Conservation (phyloP, 2,113 vertebrate species). For the Amphiprion percula region DNA sequence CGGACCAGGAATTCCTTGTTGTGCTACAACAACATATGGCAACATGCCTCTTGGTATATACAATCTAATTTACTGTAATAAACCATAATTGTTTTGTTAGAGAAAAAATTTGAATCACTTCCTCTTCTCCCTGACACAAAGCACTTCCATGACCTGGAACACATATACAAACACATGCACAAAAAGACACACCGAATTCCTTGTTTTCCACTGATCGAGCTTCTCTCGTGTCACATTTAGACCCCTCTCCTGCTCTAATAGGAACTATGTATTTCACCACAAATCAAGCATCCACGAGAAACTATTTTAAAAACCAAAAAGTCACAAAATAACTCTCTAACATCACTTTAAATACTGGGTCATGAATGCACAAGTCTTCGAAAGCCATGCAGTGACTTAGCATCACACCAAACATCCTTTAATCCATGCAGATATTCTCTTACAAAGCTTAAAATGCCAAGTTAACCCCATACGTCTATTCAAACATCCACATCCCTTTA, state of each 20-base stretch:
- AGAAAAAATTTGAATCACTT: conserved; percentile 63
- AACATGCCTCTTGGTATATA: conserved; percentile 44
- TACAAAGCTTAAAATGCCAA: conserved; percentile 25
- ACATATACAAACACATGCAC: not conserved
- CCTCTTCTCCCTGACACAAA: conserved; percentile 44
- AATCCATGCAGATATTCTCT: conserved; percentile 22
- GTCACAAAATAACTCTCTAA: not conserved
- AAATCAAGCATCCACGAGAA: conserved; percentile 1
- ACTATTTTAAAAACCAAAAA: conserved; percentile 16
- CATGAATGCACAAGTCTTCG: conserved; percentile 12
- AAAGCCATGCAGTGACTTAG: conserved; percentile 29
- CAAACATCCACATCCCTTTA: conserved; percentile 26
- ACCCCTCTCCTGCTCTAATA: conserved; percentile 10
- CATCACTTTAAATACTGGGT: conserved; percentile 15
- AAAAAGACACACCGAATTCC: not conserved
- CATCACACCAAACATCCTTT: conserved; percentile 32
- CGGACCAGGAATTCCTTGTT: conserved; percentile 38
- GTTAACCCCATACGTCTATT: conserved; percentile 13
- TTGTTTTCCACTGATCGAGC: conserved; percentile 46
- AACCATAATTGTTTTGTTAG: conserved; percentile 64
- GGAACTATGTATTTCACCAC: not conserved
- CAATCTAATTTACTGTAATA: conserved; percentile 66
- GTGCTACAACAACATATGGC: conserved; percentile 53
- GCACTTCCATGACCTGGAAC: not conserved
- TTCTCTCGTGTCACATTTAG: not conserved